Evolutionary conservation across 1,140 invertebrate species (phyloP), one percentile per base, ranked within the genome.

Genomic region (Ceratina japonica): DNA sequence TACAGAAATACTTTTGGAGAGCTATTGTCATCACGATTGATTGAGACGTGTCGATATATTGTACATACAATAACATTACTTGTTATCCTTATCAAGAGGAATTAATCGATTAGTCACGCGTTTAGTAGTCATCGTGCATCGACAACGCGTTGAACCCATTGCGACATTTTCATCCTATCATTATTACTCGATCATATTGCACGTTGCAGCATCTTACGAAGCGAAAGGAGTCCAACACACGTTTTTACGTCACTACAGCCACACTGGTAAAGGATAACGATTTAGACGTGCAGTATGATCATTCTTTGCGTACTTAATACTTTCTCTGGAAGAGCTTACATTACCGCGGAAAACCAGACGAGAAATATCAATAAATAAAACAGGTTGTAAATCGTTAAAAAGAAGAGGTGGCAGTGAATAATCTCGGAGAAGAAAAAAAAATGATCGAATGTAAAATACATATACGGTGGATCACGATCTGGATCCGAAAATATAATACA

Each of bases 21-120:
- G 85, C 90, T 91, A 91, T 91, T 91, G 90, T 91, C 90, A 90
- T 79, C 87, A 87, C 87, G 85, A 91, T 90, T 90, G 87, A 91
- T 90, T 90, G 84, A 86, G 84, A 89, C 83, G 64, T 89, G 52
- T 68, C 86, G 74, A 80, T 44, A 44, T 44, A 44, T 44, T 44
- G 37, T 44, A 44, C 37, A 44, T 44, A 44, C 37, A 44, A 44
- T 87, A 89, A 69, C 80, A 79, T 83, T 82, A 81, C 62, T 87
- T 56, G 81, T 83, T 81, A 63, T 80, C 52, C 71, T 80, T 77
- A 82, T 56, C 15, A 73, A 75, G 74, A 51, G 71, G 81, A 83
- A 75, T 86, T 82, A 59, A 81, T 84, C 85, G 79, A 80, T 83
- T 85, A 85, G 64, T 82, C 63, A 51, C 81, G 75, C 81, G 22